Evolutionary conservation across 2,113 vertebrate genomes (phyloP).

Genomic region (Brachionichthys hirsutus): DNA sequence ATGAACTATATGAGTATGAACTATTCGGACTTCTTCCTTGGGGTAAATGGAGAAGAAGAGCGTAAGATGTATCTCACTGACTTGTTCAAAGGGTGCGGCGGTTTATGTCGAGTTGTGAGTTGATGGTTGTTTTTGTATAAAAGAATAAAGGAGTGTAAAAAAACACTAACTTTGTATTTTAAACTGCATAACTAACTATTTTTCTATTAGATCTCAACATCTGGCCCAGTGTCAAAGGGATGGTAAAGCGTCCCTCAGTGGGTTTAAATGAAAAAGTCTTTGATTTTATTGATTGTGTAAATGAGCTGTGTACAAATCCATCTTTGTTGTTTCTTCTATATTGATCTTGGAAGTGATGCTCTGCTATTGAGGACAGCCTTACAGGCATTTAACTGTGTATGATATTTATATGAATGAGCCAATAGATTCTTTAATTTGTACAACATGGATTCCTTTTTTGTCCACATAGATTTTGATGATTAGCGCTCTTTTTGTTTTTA

Average conservation of each 20-base stretch:
- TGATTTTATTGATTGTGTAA: conserved; percentile 38
- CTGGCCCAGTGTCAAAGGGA: background rate
- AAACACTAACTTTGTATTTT: no score
- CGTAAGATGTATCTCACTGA: background rate
- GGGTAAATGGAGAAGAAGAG: background rate
- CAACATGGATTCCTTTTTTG: background rate
- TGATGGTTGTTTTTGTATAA: background rate
- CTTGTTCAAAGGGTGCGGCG: background rate
- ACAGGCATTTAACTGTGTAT: conserved; percentile 18
- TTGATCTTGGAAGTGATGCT: conserved; percentile 20
- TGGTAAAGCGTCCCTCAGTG: background rate
- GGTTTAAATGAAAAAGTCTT: conserved; percentile 18
- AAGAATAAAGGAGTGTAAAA: background rate
- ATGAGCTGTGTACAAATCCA: background rate
- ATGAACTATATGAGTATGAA: background rate
- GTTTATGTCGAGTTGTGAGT: background rate
- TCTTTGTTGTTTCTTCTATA: background rate
- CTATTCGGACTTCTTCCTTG: background rate
- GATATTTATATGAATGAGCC: conserved; percentile 19
- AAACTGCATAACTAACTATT: conserved; percentile 1
- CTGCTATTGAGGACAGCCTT: background rate
- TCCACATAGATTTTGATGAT: background rate
- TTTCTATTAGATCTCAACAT: conserved; percentile 22
- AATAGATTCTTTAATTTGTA: conserved; percentile 14
- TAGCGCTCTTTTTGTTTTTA: conserved; percentile 2